Percentiles rank a stretch among this genome's conserved stretches.
Evolutionary conservation across 2,113 vertebrate species (phyloP).

Genomic region (Urocynchramus pylzowi): DNA sequence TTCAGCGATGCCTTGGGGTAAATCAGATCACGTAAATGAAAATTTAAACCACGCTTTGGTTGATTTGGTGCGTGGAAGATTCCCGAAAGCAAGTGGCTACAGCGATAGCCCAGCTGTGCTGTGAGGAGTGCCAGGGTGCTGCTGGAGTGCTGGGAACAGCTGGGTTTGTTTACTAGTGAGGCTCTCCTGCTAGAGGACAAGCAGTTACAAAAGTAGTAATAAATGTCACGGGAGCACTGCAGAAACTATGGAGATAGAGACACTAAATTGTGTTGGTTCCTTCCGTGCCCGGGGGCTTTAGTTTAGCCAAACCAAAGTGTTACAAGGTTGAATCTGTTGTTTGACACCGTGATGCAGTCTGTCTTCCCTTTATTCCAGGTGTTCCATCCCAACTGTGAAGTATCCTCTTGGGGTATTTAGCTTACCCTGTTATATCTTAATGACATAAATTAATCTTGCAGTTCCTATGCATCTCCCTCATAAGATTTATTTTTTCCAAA

Average conservation of each 20-base stretch:
- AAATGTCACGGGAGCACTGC: neutral
- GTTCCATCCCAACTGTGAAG: neutral
- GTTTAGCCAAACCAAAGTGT: neutral
- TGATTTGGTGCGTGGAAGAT: neutral
- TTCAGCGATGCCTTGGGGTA: neutral
- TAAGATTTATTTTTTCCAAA: neutral
- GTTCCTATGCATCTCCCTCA: neutral
- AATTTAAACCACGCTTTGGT: neutral
- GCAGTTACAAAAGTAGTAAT: neutral
- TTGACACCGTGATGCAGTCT: neutral
- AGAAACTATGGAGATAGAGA: neutral
- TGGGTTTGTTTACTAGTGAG: neutral
- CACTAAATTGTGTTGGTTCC: neutral
- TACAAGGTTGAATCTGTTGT: neutral
- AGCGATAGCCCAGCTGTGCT: neutral
- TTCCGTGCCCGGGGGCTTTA: neutral
- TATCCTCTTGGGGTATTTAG: neutral
- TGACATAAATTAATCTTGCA: neutral
- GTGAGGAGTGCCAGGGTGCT: neutral
- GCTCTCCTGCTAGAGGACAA: neutral
- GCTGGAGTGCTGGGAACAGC: neutral
- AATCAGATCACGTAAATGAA: neutral
- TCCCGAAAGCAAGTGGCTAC: neutral
- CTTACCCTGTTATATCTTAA: neutral
- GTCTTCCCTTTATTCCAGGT: neutral